A percentile compares a stretch with the other conserved stretches of the same genome.
These are phyloP conservation scores for Cerastoderma edule DNA, from an alignment of 2,888 invertebrate genomes.

Conservation along the genomic window DNA sequence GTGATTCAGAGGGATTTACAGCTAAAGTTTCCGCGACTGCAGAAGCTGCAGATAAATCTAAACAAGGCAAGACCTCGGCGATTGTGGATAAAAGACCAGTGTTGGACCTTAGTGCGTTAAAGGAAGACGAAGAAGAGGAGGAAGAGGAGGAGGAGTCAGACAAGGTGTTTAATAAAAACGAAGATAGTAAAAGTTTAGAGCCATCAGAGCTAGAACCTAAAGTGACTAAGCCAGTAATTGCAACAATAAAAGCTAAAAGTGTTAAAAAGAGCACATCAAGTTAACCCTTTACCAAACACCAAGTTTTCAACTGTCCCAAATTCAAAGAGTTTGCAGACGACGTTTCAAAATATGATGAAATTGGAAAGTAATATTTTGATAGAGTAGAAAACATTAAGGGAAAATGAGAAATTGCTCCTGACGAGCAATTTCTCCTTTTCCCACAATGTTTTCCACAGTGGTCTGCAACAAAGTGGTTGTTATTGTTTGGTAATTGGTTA, in stretches of 20 bases:
- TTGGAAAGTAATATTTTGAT: too few species aligned
- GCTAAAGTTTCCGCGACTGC: constrained; percentile 26
- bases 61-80: not conserved
- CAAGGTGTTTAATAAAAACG: not conserved
- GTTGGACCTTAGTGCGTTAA: not conserved
- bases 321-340: too few species aligned
- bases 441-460: too few species aligned
- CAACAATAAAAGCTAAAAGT: constrained; percentile 12
- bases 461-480: too few species aligned
- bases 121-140: constrained; percentile 25
- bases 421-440: constrained; percentile 3
- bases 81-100: not conserved
- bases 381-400: constrained; percentile 3
- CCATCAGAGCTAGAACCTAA: not conserved
- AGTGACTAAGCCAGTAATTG: not conserved
- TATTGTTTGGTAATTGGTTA: too few species aligned
- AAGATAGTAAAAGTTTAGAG: constrained; percentile 8
- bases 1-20: constrained; percentile 44
- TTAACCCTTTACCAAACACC: too few species aligned
- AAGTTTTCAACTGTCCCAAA: too few species aligned
- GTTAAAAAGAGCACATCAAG: not conserved
- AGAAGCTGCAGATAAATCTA: constrained; percentile 22
- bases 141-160: constrained; percentile 15
- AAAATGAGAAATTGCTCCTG: not conserved
- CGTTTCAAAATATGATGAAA: too few species aligned